Percentiles rank a stretch among this genome's conserved stretches.
Conservation (phyloP, 2,888 invertebrate species). For the Rhynchonema sp. region DNA sequence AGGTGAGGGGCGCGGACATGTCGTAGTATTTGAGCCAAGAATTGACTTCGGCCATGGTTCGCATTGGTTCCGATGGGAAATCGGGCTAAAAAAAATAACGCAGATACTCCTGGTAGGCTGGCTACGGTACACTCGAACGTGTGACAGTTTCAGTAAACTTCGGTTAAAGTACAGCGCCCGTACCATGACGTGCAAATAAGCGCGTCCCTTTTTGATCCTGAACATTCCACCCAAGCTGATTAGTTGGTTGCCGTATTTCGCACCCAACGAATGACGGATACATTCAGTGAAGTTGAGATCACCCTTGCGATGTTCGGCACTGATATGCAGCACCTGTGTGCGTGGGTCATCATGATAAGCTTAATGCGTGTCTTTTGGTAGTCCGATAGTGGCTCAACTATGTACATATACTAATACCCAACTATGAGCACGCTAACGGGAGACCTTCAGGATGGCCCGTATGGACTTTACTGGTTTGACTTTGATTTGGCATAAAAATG, state of each 20-base stretch:
- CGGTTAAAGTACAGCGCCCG: slow-evolving; percentile 2
- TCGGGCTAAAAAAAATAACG: slow-evolving; percentile 44
- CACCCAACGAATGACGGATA: slow-evolving; percentile 24
- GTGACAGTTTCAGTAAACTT: too few species aligned
- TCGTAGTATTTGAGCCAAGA: slow-evolving; percentile 73
- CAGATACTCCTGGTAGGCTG: too few species aligned
- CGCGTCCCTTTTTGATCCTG: slow-evolving; percentile 57
- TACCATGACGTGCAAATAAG: slow-evolving; percentile 76
- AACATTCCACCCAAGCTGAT: slow-evolving; percentile 76
- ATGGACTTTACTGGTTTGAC: too few species aligned
- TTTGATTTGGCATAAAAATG: too few species aligned
- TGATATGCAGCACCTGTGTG: slow-evolving; percentile 16
- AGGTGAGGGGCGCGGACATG: slow-evolving; percentile 67
- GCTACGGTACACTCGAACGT: too few species aligned
- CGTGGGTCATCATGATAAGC: too few species aligned
- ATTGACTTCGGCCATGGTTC: slow-evolving; percentile 39
- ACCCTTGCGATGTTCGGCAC: slow-evolving; percentile 27
- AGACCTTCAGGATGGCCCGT: too few species aligned
- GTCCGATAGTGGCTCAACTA: too few species aligned
- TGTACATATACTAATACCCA: too few species aligned
- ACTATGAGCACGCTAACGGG: too few species aligned
- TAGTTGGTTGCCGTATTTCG: slow-evolving; percentile 17
- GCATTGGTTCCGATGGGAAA: slow-evolving; percentile 42
- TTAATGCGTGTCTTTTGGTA: too few species aligned
- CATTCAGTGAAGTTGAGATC: slow-evolving; percentile 30